Evolutionary conservation across 1,140 invertebrate genomes (phyloP).

Genomic region (Apis cerana): DNA sequence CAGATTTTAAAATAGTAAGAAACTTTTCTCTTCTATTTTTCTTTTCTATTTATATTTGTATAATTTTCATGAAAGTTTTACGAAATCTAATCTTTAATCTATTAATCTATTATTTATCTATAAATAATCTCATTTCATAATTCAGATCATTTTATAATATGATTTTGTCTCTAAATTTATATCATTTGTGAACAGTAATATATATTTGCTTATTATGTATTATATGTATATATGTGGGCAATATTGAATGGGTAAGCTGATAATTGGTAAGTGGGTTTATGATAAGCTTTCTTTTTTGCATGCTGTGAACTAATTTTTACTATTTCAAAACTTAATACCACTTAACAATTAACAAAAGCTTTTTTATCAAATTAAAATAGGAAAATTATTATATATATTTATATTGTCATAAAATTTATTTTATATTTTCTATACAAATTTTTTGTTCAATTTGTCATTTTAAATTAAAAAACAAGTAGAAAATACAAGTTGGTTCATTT

Average conservation of each 20-base stretch:
- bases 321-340: neutral
- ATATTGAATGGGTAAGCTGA: neutral
- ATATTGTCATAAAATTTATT: constrained; percentile 4
- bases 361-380: neutral
- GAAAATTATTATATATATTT: neutral
- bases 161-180: neutral
- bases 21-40: too few relatives aligned
- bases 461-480: neutral
- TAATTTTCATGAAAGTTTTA: too few relatives aligned
- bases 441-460: neutral
- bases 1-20: too few relatives aligned
- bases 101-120: too few relatives aligned
- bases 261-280: constrained; percentile 23
- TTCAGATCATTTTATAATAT: neutral
- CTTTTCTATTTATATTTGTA: too few relatives aligned
- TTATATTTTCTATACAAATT: neutral
- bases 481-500: neutral
- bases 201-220: constrained; percentile 14
- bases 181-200: neutral
- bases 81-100: too few relatives aligned
- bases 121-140: neutral
- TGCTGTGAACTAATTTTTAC: constrained; percentile 38
- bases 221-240: neutral
- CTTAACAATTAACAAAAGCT: neutral
- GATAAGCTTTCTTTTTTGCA: constrained; percentile 53